Percentiles rank a stretch among this genome's conserved stretches.
phyloP scores from a whole-genome alignment of 2,888 invertebrate species.

The Hartigia nigra region DNA sequence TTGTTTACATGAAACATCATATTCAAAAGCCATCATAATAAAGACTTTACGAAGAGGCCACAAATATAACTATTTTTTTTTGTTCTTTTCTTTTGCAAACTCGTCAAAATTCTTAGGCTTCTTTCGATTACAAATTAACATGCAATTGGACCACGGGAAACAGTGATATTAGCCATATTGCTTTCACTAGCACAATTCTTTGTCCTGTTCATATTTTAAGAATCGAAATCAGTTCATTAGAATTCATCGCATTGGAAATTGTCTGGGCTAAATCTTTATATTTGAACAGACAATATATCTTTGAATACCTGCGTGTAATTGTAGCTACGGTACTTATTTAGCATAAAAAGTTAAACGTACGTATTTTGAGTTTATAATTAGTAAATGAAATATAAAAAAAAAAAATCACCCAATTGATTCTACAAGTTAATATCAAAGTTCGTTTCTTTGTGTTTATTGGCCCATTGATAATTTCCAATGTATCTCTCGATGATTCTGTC shows the following conservation, averaged over 20 bases:
- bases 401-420: neutral
- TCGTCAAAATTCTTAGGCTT: neutral
- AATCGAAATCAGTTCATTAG: neutral
- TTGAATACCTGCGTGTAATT: neutral
- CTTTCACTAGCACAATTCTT: neutral
- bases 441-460: neutral
- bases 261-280: neutral
- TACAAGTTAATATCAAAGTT: neutral
- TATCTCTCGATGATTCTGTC: neutral
- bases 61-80: no score
- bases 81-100: neutral
- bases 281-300: neutral
- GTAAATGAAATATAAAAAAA: neutral
- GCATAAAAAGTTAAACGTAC: neutral
- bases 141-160: neutral
- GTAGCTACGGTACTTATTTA: neutral
- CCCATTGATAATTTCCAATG: neutral
- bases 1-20: neutral
- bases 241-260: neutral
- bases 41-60: neutral
- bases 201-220: neutral
- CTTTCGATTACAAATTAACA: neutral
- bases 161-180: neutral
- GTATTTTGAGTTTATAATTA: neutral
- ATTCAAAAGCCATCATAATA: neutral